phyloP scores from a whole-genome alignment of 2,888 invertebrate species.

The Eueremaeus valkanovi region DNA sequence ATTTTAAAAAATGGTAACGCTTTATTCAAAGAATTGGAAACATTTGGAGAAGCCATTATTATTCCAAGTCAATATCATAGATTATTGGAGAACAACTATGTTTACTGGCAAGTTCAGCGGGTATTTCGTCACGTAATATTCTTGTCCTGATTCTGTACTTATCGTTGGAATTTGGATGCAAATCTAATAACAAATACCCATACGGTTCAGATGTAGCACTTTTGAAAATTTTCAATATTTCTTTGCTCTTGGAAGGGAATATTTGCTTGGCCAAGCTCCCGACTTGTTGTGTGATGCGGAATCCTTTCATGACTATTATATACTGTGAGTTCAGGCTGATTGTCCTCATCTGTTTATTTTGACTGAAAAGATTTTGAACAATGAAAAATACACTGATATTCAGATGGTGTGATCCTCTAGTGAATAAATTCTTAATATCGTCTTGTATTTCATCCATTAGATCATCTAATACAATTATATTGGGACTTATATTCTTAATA shows the following conservation, averaged over 20 bases:
- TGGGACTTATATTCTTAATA: not conserved
- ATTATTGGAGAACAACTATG: not conserved
- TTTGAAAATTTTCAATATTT: no score
- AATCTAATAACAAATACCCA: conserved; percentile 38
- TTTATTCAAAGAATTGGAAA: not conserved
- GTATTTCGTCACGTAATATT: not conserved
- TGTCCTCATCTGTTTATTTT: no score
- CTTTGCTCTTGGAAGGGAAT: no score
- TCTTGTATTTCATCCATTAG: not conserved
- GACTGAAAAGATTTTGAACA: no score
- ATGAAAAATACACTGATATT: not conserved
- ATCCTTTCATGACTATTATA: no score
- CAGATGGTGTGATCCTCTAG: not conserved
- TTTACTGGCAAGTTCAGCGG: not conserved
- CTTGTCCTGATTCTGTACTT: not conserved
- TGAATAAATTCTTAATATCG: not conserved
- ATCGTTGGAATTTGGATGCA: not conserved
- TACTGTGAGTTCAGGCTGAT: no score
- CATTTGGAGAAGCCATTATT: not conserved
- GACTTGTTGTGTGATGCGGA: no score
- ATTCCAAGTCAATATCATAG: not conserved
- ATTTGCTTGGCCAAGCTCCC: no score
- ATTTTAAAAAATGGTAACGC: not conserved
- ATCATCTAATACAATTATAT: not conserved
- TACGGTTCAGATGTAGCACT: no score